These are phyloP conservation scores for Ptilonorhynchus violaceus DNA, from an alignment of 2,113 vertebrate genomes.

Conservation along the genomic window DNA sequence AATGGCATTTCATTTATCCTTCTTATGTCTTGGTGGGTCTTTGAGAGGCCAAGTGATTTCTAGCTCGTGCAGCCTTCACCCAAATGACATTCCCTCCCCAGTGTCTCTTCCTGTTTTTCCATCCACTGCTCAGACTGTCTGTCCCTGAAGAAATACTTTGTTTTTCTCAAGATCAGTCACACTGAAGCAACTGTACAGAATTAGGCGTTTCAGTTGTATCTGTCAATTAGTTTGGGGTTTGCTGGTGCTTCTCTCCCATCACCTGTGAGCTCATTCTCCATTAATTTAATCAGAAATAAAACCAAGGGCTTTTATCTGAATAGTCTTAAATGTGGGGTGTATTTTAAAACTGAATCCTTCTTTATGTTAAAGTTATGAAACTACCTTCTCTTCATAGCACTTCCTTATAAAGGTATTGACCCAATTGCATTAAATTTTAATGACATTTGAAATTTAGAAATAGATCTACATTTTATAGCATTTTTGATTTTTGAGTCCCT, in stretches of 20 bases:
- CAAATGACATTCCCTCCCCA: neutral
- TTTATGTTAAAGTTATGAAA: neutral
- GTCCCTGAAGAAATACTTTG: neutral
- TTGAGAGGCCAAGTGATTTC: slow-evolving; percentile 7
- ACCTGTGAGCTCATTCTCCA: neutral
- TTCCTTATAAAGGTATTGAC: neutral
- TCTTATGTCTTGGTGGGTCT: slow-evolving; percentile 39
- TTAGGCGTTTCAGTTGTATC: neutral
- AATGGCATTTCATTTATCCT: slow-evolving; percentile 39
- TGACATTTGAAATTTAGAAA: neutral
- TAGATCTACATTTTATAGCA: neutral
- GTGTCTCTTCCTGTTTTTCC: slow-evolving; percentile 48
- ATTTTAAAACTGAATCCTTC: neutral
- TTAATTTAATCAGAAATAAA: neutral
- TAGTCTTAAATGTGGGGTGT: neutral
- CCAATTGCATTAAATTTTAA: neutral
- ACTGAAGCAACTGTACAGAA: neutral
- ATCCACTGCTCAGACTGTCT: slow-evolving; percentile 35
- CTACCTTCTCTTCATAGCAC: neutral
- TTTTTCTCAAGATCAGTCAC: neutral
- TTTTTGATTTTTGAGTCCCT: neutral
- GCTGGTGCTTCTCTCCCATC: neutral
- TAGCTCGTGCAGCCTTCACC: neutral
- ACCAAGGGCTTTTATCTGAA: neutral
- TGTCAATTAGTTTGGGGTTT: neutral